Base-by-base conservation (phyloP, 1,140 invertebrate genomes). In the Dendrolimus kikuchii region DNA sequence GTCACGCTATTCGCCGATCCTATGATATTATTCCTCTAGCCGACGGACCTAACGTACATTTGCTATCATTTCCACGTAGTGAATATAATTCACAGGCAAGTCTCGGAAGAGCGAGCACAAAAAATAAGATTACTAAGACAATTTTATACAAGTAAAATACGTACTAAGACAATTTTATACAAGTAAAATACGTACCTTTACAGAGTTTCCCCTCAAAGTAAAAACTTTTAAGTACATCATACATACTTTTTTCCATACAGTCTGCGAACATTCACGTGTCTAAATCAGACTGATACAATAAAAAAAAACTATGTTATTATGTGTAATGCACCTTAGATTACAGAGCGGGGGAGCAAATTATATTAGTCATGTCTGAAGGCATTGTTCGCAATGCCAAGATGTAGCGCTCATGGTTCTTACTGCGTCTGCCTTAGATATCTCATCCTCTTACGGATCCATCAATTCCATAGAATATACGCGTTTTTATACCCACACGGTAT, bases 311-410 rank as follows among this genome's bases (percentile, higher is more conserved):
- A 46, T 50, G 63, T 63, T 68, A 64, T 62, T 64, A 71, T 72
- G 54, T 67, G 62, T 76, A 80, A 81, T 84, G 71, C 67, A 54
- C 51, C 63, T 67, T 66, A 81, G 69, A 84, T 81, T 81, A 77
- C 59, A 77, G 65, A 71, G 64, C 64, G 61, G 55, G 60, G 61
- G 52, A 62, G 61, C 56, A 71, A 79, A 81, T 84, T 81, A 80
- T 66, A 64, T 75, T 74, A 77, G 66, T 71, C 71, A 79, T 73
- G 62, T 71, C 66, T 73, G 56, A 57, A 59, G 71, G 68, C 65
- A 77, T 74, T 78, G 68, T 71, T 65, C 68, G 65, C 51, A 45
- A 64, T 3, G 23, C 23, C 23, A 23, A 23, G 1, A 3, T 23
- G 23, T 23, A 23, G 23, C 23, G 23, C 23, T 23, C 23, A 23